These are phyloP conservation scores for Piaya cayana DNA, from an alignment of 2,113 vertebrate genomes.

Conservation along the genomic window DNA sequence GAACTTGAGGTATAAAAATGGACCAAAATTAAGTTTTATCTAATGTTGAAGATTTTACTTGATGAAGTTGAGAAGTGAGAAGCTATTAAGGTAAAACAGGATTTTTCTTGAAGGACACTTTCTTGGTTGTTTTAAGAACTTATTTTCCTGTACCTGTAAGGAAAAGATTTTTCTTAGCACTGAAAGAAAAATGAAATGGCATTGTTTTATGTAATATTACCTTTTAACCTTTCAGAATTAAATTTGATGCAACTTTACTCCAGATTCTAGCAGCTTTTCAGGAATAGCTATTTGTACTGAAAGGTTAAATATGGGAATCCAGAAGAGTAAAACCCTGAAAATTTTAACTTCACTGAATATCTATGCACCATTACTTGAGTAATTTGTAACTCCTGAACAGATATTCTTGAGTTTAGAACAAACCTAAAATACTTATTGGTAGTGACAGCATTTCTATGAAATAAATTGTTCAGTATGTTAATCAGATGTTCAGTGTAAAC, in stretches of 20 bases:
- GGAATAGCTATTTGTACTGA: neutral
- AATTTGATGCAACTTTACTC: neutral
- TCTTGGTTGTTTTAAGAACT: neutral
- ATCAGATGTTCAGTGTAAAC: no score
- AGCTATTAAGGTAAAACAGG: neutral
- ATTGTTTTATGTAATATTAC: neutral
- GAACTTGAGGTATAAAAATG: neutral
- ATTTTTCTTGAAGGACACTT: neutral
- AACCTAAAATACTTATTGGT: neutral
- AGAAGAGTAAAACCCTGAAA: accelerated
- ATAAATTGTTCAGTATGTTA: neutral
- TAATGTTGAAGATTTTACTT: neutral
- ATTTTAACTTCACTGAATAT: neutral
- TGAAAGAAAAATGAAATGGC: neutral
- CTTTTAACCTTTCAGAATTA: neutral
- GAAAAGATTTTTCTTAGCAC: neutral
- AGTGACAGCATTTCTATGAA: neutral
- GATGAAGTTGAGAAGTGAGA: accelerated
- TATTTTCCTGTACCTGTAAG: neutral
- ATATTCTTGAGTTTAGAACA: neutral
- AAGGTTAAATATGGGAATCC: neutral
- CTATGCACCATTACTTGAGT: neutral
- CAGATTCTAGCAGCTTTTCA: neutral
- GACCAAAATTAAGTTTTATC: neutral
- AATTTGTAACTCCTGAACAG: neutral